A percentile compares a stretch with the other conserved stretches of the same genome.
These are phyloP conservation scores for Tenthredo distinguenda DNA, from an alignment of 2,888 invertebrate genomes.

Conservation along the genomic window DNA sequence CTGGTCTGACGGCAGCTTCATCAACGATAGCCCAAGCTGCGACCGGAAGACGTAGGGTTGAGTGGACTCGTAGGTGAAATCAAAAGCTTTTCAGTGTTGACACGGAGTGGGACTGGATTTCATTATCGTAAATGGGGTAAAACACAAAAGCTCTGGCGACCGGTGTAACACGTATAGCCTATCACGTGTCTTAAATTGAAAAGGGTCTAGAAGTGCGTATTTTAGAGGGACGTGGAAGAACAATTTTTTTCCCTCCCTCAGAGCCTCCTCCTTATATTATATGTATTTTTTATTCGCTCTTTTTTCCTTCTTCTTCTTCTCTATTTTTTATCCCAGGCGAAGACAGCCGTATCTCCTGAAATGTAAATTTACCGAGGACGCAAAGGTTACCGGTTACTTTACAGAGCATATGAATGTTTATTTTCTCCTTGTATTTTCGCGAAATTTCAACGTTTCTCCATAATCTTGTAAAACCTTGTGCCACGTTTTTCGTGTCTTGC, in stretches of 20 bases:
- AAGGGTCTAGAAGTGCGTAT: slow-evolving; percentile 42
- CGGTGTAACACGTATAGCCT: slow-evolving; percentile 42
- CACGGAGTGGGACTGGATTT: slow-evolving; percentile 46
- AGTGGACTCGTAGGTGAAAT: slow-evolving; percentile 47
- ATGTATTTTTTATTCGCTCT: not conserved
- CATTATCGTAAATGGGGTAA: slow-evolving; percentile 48
- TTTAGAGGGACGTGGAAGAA: slow-evolving; percentile 11
- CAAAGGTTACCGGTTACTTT: slow-evolving; percentile 36
- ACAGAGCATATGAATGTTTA: slow-evolving; percentile 36
- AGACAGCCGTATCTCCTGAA: slow-evolving; percentile 36
- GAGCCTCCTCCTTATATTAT: not conserved
- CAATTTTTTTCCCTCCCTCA: slow-evolving; percentile 18
- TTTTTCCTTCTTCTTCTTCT: not conserved
- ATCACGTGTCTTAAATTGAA: slow-evolving; percentile 48
- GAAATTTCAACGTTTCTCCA: slow-evolving; percentile 39
- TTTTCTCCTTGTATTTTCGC: slow-evolving; percentile 39
- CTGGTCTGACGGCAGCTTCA: slow-evolving; percentile 32
- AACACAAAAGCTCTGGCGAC: slow-evolving; percentile 46
- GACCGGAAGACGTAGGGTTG: slow-evolving; percentile 18
- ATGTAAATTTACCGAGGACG: slow-evolving; percentile 46
- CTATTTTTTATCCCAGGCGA: slow-evolving; percentile 5
- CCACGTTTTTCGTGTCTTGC: slow-evolving; percentile 3
- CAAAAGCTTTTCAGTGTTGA: slow-evolving; percentile 52
- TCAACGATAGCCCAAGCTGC: slow-evolving; percentile 40
- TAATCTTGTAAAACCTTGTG: slow-evolving; percentile 37